Conservation (phyloP, 2,888 invertebrate genomes). For the Enchytraeus crypticus region DNA sequence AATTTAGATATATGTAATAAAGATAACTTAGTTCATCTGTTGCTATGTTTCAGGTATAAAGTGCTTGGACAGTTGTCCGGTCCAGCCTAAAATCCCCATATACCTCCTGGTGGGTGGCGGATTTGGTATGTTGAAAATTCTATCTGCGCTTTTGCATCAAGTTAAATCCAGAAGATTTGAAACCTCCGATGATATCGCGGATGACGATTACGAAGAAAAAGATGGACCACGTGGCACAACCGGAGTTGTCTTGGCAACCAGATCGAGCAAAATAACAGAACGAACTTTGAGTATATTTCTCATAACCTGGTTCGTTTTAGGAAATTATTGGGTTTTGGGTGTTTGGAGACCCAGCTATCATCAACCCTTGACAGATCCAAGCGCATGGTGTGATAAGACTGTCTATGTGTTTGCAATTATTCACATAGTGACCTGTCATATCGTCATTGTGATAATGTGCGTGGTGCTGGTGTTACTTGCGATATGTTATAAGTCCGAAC, state of each 20-base stretch:
- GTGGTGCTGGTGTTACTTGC: background rate
- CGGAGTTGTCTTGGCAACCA: slow-evolving; percentile 40
- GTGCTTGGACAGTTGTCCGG: slow-evolving; percentile 69
- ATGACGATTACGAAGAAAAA: slow-evolving; percentile 30
- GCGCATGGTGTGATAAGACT: slow-evolving; percentile 69
- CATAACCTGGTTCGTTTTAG: slow-evolving; percentile 66
- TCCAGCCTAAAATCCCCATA: slow-evolving; percentile 66
- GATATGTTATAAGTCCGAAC: background rate
- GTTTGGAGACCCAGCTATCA: slow-evolving; percentile 70
- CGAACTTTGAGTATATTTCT: slow-evolving; percentile 62
- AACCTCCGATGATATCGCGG: slow-evolving; percentile 35
- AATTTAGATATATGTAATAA: no score
- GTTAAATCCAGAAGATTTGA: slow-evolving; percentile 56
- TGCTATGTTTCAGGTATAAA: slow-evolving; percentile 76
- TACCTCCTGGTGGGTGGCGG: slow-evolving; percentile 77
- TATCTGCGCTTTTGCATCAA: slow-evolving; percentile 59
- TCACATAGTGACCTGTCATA: slow-evolving; percentile 54
- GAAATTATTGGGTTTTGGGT: slow-evolving; percentile 69
- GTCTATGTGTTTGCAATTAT: slow-evolving; percentile 68
- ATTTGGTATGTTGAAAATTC: slow-evolving; percentile 59
- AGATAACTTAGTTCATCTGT: no score
- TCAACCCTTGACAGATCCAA: slow-evolving; percentile 65
- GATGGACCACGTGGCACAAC: background rate
- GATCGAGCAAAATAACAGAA: slow-evolving; percentile 59
- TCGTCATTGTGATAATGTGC: background rate